Conservation (phyloP, 2,888 invertebrate genomes). For the Ypsolopha scabrella region DNA sequence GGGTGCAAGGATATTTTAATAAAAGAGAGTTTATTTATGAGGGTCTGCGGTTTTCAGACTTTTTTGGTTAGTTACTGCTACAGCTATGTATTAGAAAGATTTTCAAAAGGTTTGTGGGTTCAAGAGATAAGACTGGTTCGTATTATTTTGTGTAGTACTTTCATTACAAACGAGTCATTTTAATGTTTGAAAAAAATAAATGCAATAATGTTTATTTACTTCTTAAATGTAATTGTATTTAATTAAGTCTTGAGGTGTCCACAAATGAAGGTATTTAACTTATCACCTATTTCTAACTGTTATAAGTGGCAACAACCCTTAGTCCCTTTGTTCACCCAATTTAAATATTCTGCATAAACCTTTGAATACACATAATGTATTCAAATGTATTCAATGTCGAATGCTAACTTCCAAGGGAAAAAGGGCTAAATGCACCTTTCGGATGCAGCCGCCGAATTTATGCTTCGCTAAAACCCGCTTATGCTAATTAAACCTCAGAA, state of each 20-base stretch:
- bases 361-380: background rate
- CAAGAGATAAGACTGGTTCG: background rate
- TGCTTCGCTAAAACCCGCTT: constrained; percentile 20
- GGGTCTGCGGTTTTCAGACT: background rate
- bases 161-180: background rate
- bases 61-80: background rate
- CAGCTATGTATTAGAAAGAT: background rate
- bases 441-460: constrained; percentile 22
- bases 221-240: too few relatives aligned
- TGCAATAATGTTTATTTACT: too few relatives aligned
- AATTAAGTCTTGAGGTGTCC: too few relatives aligned
- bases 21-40: constrained; percentile 6
- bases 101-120: background rate
- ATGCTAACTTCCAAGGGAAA: constrained; percentile 18
- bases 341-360: background rate
- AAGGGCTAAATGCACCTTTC: constrained; percentile 21
- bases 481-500: constrained; percentile 17
- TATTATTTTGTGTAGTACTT: background rate
- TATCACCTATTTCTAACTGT: too few relatives aligned
- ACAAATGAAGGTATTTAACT: too few relatives aligned
- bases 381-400: background rate
- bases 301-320: background rate
- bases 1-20: constrained; percentile 9
- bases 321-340: background rate
- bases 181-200: background rate